Conservation (phyloP, 2,113 vertebrate genomes). For the Crotalus tigris region DNA sequence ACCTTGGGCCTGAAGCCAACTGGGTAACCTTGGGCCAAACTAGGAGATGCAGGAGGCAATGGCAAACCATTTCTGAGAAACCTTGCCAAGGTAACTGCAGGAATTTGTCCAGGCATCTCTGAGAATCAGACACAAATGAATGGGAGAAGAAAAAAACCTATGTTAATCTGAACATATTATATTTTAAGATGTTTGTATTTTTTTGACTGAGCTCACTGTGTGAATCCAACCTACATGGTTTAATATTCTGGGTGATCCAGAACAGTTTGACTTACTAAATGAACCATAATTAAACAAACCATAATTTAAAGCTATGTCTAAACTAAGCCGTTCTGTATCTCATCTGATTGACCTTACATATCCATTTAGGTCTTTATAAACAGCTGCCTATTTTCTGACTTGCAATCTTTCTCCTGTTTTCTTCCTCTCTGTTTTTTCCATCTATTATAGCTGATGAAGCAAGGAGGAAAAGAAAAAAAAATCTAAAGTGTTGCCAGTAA, state of each 20-base stretch:
- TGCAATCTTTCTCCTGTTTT: constrained; percentile 10
- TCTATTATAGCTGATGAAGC: constrained; percentile 33
- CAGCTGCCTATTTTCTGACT: constrained; percentile 19
- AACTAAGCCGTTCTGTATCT: background rate
- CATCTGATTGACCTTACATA: background rate
- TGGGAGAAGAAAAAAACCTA: background rate
- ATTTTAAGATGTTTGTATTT: background rate
- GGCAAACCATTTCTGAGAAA: background rate
- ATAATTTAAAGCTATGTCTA: background rate
- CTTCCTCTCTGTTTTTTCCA: background rate
- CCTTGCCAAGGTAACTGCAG: background rate
- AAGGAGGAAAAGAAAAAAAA: constrained; percentile 29
- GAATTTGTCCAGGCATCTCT: background rate
- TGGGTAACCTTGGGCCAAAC: background rate
- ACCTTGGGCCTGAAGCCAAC: background rate
- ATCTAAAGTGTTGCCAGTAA: constrained; percentile 30
- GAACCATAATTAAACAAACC: background rate
- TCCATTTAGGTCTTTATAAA: background rate
- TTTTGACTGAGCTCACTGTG: background rate
- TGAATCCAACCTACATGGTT: background rate
- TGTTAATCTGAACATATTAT: background rate
- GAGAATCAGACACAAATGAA: background rate
- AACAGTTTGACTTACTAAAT: background rate
- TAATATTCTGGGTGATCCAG: background rate
- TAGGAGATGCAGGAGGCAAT: background rate